Evolutionary conservation across 2,888 invertebrate species (phyloP), one percentile per base, ranked within the genome.

Genomic region (Electrophaes corylata): DNA sequence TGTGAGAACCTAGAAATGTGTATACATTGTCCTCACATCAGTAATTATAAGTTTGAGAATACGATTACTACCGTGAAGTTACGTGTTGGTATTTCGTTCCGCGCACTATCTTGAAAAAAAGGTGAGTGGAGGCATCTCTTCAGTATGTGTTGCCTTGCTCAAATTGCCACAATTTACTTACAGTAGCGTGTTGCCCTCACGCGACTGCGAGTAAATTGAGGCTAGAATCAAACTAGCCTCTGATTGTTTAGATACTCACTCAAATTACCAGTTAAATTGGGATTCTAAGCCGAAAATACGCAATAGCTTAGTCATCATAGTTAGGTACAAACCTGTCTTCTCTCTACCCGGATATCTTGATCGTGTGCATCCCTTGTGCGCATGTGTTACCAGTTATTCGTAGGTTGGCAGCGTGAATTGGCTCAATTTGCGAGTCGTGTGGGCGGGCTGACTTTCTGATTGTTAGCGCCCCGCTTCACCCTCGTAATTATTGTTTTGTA

Each of bases 131-230:
- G 41, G 41, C 54, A 40, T 47, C 41, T 41, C 47, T 46, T n/a
- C 19, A 31, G 18, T 45, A 14, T 54, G 45, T 52, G 46, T 75
- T 78, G 78, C 77, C 73, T 78, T 72, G 33, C 40, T 47, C 35
- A 65, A 72, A 86, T 88, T 88, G 79, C 75, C 85, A 76, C 78
- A 87, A 87, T 87, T 86, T 83, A 77, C 63, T 60, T 58, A 57
- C 70, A 33, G 31, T 16, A 67, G 65, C 64, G 69, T 61, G 54
- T n/a, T n/a, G n/a, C n/a, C n/a, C n/a, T n/a, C n/a, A n/a, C n/a
- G n/a, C n/a, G n/a, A n/a, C n/a, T n/a, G n/a, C n/a, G n/a, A n/a
- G n/a, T n/a, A n/a, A n/a, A n/a, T n/a, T n/a, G n/a, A n/a, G 65
- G 23, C 26, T 6, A 10, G 58, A 59, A 64, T 14, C 57, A 57